phyloP scores from a whole-genome alignment of 2,888 invertebrate species.

The Cremastinae sp. region DNA sequence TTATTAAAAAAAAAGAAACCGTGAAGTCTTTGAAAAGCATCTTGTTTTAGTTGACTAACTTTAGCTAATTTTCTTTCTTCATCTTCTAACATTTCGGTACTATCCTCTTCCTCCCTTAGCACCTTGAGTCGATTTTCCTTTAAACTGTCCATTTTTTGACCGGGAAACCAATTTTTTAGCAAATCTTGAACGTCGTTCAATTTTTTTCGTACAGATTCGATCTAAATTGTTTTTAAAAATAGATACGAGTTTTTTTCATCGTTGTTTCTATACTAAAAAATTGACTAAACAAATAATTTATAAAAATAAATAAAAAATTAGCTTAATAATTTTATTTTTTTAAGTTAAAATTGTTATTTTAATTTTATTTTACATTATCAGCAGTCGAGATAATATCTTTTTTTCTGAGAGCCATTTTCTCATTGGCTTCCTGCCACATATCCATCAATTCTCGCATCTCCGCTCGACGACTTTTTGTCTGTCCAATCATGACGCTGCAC shows the following conservation, averaged over 20 bases:
- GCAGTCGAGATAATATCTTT: conserved; percentile 47
- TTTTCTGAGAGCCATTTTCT: conserved; percentile 45
- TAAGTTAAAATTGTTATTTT: too few species aligned
- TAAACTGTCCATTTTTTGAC: conserved; percentile 45
- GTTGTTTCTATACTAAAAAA: too few species aligned
- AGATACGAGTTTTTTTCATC: too few species aligned
- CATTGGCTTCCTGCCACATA: conserved; percentile 61
- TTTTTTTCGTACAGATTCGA: conserved; percentile 16
- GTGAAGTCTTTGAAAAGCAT: background rate
- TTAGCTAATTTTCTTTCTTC: conserved; percentile 39
- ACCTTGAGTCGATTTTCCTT: conserved; percentile 44
- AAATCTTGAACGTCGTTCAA: conserved; percentile 33
- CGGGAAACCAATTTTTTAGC: conserved; percentile 51
- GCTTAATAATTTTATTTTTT: too few species aligned
- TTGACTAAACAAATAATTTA: background rate
- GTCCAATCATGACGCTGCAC: conserved; percentile 53
- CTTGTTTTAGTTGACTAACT: conserved; percentile 15
- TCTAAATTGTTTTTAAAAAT: conserved; percentile 3
- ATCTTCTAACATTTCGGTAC: conserved; percentile 40
- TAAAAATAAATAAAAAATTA: background rate
- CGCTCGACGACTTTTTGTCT: conserved; percentile 45
- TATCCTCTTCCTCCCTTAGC: conserved; percentile 31
- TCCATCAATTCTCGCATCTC: conserved; percentile 57
- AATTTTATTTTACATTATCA: conserved; percentile 33
- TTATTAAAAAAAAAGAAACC: too few species aligned